A percentile compares a stretch with the other conserved stretches of the same genome.
These are phyloP conservation scores for Cephus spinipes DNA, from an alignment of 2,888 invertebrate genomes.

Conservation along the genomic window DNA sequence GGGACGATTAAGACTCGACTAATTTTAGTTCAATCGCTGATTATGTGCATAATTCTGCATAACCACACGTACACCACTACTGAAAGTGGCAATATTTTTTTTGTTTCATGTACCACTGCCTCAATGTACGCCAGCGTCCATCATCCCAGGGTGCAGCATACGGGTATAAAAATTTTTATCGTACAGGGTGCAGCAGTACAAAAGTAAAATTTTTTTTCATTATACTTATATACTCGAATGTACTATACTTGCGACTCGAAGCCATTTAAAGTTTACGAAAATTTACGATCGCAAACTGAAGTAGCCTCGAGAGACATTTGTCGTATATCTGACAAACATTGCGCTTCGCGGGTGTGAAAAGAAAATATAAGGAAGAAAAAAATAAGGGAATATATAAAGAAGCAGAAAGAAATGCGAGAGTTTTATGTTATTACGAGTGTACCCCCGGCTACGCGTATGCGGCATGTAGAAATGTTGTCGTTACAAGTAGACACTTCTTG, in stretches of 20 bases:
- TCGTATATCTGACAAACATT: neutral
- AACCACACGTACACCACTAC: neutral
- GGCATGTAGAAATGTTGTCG: neutral
- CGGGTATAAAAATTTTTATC: neutral
- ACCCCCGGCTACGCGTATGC: neutral
- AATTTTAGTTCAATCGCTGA: neutral
- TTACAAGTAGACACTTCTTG: neutral
- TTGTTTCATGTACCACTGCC: too few species aligned
- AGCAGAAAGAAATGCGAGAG: neutral
- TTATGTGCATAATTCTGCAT: neutral
- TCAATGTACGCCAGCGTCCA: neutral
- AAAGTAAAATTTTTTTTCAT: neutral
- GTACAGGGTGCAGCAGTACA: neutral
- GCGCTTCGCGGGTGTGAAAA: neutral
- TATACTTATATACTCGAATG: neutral
- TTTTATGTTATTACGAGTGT: neutral
- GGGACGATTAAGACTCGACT: neutral
- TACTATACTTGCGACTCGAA: neutral
- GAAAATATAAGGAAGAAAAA: neutral
- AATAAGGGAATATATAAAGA: neutral
- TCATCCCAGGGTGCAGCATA: neutral
- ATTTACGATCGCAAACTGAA: neutral
- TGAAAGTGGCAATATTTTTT: neutral
- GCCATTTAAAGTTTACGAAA: neutral
- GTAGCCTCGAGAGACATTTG: neutral